Percentiles rank a stretch among this genome's conserved stretches.
Conservation (phyloP, 2,113 vertebrate species). For the Casuarius casuarius region DNA sequence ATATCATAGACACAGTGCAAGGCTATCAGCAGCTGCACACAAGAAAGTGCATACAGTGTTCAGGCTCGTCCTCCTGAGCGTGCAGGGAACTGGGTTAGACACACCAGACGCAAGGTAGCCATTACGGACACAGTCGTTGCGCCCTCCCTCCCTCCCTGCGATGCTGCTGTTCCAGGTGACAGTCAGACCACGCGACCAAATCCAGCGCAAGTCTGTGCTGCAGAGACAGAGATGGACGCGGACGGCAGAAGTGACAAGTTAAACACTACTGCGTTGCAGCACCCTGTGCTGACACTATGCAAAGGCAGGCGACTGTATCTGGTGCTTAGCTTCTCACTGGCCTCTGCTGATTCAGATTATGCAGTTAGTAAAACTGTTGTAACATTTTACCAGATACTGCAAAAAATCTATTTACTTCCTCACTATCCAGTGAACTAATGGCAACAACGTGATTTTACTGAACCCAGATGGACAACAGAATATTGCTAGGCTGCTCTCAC, state of each 20-base stretch:
- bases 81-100: too few relatives aligned
- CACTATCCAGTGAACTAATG: neutral
- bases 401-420: neutral
- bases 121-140: neutral
- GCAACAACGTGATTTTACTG: neutral
- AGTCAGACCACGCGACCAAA: neutral
- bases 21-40: too few relatives aligned
- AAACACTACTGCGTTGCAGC: neutral
- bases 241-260: neutral
- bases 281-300: neutral
- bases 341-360: neutral
- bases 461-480: neutral
- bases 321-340: neutral
- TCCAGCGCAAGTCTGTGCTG: neutral
- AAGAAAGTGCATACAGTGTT: neutral
- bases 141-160: neutral
- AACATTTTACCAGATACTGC: neutral
- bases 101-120: neutral
- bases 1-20: neutral
- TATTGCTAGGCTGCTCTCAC: neutral
- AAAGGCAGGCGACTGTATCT: accelerated
- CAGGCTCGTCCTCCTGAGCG: neutral
- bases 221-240: neutral
- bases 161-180: neutral
- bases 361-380: neutral